These are phyloP conservation scores for Pseudochirops corinnae DNA, from an alignment of 2,797 vertebrate genomes.

Conservation along the genomic window DNA sequence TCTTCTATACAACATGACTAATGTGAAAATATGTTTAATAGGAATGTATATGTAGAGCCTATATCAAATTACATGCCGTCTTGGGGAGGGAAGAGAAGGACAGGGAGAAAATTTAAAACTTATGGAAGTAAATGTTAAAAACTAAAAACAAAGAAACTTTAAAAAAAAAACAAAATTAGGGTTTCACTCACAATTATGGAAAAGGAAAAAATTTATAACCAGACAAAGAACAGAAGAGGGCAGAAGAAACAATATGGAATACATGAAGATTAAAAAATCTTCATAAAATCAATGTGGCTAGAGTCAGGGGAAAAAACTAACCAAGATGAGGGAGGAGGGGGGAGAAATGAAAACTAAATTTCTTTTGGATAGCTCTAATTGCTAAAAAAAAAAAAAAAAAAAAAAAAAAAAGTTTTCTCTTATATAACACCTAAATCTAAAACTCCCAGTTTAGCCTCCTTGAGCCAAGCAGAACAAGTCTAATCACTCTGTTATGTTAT, in stretches of 20 bases:
- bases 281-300: not conserved
- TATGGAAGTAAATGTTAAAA: no score
- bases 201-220: not conserved
- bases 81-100: no score
- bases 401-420: not conserved
- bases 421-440: not conserved
- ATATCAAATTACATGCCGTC: no score
- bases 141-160: no score
- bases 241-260: not conserved
- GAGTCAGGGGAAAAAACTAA: not conserved
- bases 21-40: no score
- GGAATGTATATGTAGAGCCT: no score
- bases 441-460: not conserved
- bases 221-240: not conserved
- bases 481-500: not conserved
- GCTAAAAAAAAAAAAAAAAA: not conserved
- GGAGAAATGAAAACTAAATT: not conserved
- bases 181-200: not conserved
- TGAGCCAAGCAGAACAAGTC: not conserved
- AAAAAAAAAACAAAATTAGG: not conserved
- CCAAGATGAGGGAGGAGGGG: not conserved
- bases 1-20: no score
- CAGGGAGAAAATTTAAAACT: no score
- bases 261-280: not conserved
- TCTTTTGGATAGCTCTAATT: not conserved